These are phyloP conservation scores for Trichogramma pretiosum DNA, from an alignment of 1,140 invertebrate genomes.

Conservation along the genomic window DNA sequence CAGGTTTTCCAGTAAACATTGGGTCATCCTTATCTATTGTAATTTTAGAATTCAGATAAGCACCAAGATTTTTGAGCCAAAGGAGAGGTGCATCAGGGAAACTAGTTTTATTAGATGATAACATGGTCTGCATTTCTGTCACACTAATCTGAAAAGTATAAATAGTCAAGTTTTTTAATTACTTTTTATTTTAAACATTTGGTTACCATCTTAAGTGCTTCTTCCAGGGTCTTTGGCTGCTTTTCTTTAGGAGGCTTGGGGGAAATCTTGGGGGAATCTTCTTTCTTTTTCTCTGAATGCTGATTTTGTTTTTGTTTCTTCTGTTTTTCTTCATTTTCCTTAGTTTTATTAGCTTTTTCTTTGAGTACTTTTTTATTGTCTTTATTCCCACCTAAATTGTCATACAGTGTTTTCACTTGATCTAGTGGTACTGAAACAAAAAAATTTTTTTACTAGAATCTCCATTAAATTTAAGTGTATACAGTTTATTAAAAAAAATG, in stretches of 20 bases:
- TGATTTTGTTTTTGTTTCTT: constrained; percentile 34
- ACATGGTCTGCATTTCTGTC: constrained; percentile 45
- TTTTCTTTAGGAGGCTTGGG: constrained; percentile 43
- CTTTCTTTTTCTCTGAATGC: constrained; percentile 34
- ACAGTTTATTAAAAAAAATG: too few relatives aligned
- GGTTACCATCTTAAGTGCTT: constrained; percentile 52
- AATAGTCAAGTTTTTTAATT: not conserved
- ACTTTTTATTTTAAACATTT: constrained; percentile 5
- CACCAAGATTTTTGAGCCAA: constrained; percentile 56
- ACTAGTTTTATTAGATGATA: constrained; percentile 46
- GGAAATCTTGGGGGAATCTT: too few relatives aligned
- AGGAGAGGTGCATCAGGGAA: constrained; percentile 54
- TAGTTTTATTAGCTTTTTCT: constrained; percentile 37
- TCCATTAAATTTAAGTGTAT: too few relatives aligned
- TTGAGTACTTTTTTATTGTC: constrained; percentile 40
- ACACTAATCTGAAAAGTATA: constrained; percentile 48
- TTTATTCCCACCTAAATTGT: constrained; percentile 40
- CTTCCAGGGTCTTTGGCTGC: constrained; percentile 57
- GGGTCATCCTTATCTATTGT: constrained; percentile 54
- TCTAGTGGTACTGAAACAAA: constrained; percentile 30
- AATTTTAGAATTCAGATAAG: constrained; percentile 55
- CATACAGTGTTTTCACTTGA: constrained; percentile 44
- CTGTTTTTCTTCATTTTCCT: constrained; percentile 44
- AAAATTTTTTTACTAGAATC: constrained; percentile 50
- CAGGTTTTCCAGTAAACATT: constrained; percentile 44